phyloP scores from a whole-genome alignment of 1,140 invertebrate genomes.

The Nasonia longicornis region DNA sequence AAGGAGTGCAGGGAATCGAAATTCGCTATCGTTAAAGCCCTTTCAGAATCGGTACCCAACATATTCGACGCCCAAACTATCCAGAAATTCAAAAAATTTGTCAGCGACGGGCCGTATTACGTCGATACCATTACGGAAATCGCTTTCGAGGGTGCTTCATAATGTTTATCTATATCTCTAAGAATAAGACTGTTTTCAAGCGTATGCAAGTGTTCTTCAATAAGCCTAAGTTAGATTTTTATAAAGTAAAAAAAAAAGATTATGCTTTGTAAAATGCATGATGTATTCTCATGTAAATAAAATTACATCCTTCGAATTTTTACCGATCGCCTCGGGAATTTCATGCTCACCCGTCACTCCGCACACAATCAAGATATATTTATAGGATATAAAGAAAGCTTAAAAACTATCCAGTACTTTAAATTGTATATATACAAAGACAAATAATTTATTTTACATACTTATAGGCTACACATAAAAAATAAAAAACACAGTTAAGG shows the following conservation, averaged over 20 bases:
- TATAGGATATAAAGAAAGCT: background rate
- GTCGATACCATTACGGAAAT: conserved; percentile 76
- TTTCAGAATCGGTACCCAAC: conserved; percentile 72
- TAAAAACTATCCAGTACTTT: conserved; percentile 6
- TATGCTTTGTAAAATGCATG: conserved; percentile 28
- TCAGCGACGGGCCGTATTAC: conserved; percentile 80
- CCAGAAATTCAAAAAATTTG: conserved; percentile 74
- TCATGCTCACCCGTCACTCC: background rate
- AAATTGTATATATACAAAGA: conserved; percentile 52
- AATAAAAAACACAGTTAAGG: conserved; percentile 45
- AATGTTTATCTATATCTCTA: conserved; percentile 49
- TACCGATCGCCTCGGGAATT: background rate
- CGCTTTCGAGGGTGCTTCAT: conserved; percentile 75
- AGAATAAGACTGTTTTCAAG: conserved; percentile 31
- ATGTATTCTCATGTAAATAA: conserved; percentile 14
- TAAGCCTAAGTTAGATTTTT: conserved; percentile 30
- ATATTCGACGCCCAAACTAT: conserved; percentile 76
- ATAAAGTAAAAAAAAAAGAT: conserved; percentile 13
- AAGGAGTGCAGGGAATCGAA: conserved; percentile 82
- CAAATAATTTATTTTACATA: conserved; percentile 61
- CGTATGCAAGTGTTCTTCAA: background rate
- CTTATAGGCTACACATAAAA: conserved; percentile 40
- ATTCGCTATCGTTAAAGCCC: conserved; percentile 76
- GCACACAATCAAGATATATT: background rate
- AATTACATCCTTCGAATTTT: background rate